Evolutionary conservation across 2,113 vertebrate genomes (phyloP).

Genomic region (Gambusia affinis): DNA sequence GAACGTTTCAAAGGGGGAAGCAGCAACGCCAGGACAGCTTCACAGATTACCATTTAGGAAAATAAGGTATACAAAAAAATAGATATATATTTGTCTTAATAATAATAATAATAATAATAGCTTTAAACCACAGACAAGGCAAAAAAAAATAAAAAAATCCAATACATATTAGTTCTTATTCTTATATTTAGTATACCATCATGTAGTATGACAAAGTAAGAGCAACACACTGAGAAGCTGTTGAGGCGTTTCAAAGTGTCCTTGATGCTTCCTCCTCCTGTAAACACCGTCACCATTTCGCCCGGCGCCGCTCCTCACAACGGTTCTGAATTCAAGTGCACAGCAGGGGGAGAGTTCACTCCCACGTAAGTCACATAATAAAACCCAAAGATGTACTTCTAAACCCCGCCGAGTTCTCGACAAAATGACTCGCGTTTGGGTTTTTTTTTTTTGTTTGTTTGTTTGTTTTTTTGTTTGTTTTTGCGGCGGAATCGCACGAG

Average conservation of each 20-base stretch:
- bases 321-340: neutral
- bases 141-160: conserved; percentile 32
- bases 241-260: conserved; percentile 23
- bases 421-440: conserved; percentile 34
- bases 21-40: conserved; percentile 57
- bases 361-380: conserved; percentile 8
- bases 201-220: conserved; percentile 50
- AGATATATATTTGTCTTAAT: conserved; percentile 60
- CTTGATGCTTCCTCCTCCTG: conserved; percentile 53
- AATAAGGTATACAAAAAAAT: conserved; percentile 60
- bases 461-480: neutral
- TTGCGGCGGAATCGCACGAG: conserved; percentile 32
- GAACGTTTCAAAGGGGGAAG: conserved; percentile 50
- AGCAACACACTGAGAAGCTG: conserved; percentile 41
- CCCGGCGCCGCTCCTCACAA: conserved; percentile 10
- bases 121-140: conserved; percentile 65
- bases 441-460: conserved; percentile 4
- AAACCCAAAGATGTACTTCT: neutral
- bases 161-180: conserved; percentile 47
- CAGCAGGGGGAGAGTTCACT: neutral
- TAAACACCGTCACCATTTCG: conserved; percentile 29
- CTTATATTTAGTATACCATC: conserved; percentile 64
- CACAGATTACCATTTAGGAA: conserved; percentile 49
- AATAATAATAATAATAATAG: conserved; percentile 61
- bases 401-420: conserved; percentile 20